Evolutionary conservation across 2,888 invertebrate species (phyloP), one percentile per base, ranked within the genome.

Genomic region (Scaptomyza reducta): DNA sequence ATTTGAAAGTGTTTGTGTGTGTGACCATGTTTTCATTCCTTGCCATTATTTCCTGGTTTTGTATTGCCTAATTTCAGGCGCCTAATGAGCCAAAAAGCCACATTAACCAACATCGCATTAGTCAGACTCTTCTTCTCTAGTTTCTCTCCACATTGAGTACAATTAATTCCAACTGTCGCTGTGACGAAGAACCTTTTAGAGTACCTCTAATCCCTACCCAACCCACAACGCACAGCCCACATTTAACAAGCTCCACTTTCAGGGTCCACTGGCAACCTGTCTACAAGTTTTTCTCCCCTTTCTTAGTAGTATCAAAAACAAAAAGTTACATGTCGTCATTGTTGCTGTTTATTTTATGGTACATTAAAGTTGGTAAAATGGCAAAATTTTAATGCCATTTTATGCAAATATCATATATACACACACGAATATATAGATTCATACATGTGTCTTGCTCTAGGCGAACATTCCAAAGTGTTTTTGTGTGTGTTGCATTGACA

Each of bases 321-420:
- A 47, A 77, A 69, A 70, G 68, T 80, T 69, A 70, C 71, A 76
- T 75, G 66, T 66, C 61, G 46, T 67, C 67, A 22, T 33, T 35
- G 59, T 53, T 47, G 57, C 33, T 63, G 57, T 75, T 74, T 64
- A 61, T 77, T 85, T 82, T 79, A 85, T 82, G 85, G 82, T 68
- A 85, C 85, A 82, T 85, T 82, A 75, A 85, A 82, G 85, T 82
- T 79, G 85, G 75, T 75, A 63, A 77, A 83, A 82, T 75, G 79
- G 82, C 85, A 77, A 82, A 69, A 69, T 85, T 85, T 85, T 77
- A 85, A 82, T 85, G 85, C 82, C 62, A 75, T 79, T 85, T 85
- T 82, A 82, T 82, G 82, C 82, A 82, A 82, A 82, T 82, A 62
- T 42, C 40, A 66, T 61, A 22, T 22, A 22, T 22, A 22, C 27